Evolutionary conservation across 1,140 invertebrate genomes (phyloP), one percentile per base, ranked within the genome.

Genomic region (Psilanteris sp.): DNA sequence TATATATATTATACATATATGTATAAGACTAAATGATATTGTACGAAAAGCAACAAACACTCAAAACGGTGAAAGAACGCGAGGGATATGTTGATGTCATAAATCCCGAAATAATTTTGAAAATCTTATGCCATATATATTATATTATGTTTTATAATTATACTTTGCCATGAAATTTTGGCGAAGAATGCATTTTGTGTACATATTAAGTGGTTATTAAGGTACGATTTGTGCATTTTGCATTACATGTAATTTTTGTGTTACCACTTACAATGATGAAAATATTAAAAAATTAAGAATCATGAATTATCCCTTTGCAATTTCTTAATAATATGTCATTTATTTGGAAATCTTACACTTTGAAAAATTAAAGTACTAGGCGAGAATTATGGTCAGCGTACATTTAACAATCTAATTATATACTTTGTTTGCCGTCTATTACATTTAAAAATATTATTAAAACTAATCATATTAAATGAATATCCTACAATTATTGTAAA

Each of bases 1-100:
- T 54, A 61, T 67, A 74, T 57, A 41, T 16, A 54, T 61, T 55
- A 61, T 43, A 48, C 22, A 75, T 64, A 64, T 44, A 59, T 66
- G 50, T 70, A 64, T 36, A 64, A 70, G 52, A 66, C 43, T 71
- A 64, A 77, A 77, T 41, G 46, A 77, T 62, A 70, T 70, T 71
- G 71, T 61, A 77, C 7, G 9, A 59, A n/a, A 70, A 61, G 1
- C 31, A 29, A 34, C 0, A 16, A 31, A 46, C 1, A 31, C 6
- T 1, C 9, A 48, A 9, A 13, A 32, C 16, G 10, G 20, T 43
- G 27, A 24, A 50, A 50, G 52, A 36, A 64, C 46, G 59, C 70
- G 32, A 37, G 15, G 32, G 16, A 72, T 57, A 18, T 13, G 32
- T 46, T 55, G 20, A 14, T 24, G 55, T 62, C 46, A 31, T 32